These are phyloP conservation scores for Parascotia fuliginaria DNA, from an alignment of 2,888 invertebrate species.

Conservation along the genomic window DNA sequence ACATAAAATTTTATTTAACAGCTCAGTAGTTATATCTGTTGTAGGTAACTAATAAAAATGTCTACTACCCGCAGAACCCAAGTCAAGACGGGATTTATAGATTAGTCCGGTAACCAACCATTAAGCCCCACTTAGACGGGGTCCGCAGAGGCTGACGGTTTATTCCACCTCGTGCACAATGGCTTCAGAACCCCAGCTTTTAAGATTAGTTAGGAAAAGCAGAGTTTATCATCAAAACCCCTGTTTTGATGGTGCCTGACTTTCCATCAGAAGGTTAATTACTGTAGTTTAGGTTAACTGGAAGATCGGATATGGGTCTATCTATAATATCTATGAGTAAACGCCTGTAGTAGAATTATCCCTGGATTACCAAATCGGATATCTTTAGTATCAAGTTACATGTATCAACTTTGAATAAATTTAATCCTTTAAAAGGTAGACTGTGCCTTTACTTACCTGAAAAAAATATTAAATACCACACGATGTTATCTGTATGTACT, in stretches of 20 bases:
- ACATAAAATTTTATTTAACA: neutral
- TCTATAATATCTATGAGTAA: too few species aligned
- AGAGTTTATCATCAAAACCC: constrained; percentile 38
- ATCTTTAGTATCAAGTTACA: too few species aligned
- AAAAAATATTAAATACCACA: too few species aligned
- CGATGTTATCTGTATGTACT: too few species aligned
- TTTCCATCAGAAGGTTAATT: constrained; percentile 13
- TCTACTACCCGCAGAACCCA: constrained; percentile 24
- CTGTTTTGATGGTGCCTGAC: constrained; percentile 23
- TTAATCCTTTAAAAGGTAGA: too few species aligned
- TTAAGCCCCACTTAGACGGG: constrained; percentile 46
- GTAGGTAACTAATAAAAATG: constrained; percentile 14
- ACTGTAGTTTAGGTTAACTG: neutral
- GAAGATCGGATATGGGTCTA: too few species aligned
- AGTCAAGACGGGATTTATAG: constrained; percentile 49
- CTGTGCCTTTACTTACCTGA: too few species aligned
- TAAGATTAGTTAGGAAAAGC: constrained; percentile 40
- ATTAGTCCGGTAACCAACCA: constrained; percentile 47
- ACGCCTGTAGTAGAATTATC: too few species aligned
- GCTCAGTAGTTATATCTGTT: neutral
- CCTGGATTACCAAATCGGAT: too few species aligned
- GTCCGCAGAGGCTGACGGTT: constrained; percentile 35
- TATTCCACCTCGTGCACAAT: constrained; percentile 46
- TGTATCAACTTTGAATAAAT: too few species aligned
- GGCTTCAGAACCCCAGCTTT: constrained; percentile 38